These are phyloP conservation scores for Lasioglossum marginatum DNA, from an alignment of 2,888 invertebrate genomes.

Conservation along the genomic window DNA sequence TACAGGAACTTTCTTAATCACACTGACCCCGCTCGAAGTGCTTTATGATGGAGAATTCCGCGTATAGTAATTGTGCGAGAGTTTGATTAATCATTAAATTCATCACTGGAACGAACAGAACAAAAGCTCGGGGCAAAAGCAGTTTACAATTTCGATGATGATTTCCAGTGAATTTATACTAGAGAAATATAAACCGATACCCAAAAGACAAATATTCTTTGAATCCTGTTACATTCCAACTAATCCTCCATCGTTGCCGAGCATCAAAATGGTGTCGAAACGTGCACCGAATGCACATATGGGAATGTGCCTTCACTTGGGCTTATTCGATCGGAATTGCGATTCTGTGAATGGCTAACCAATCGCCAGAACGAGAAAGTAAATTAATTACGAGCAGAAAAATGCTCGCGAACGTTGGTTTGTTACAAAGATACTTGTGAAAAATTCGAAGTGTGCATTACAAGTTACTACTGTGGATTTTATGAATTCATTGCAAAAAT, in stretches of 20 bases:
- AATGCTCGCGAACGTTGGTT: neutral
- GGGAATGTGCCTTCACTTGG: neutral
- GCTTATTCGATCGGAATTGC: neutral
- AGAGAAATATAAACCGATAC: neutral
- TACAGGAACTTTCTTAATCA: neutral
- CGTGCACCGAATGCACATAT: conserved; percentile 8
- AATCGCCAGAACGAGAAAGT: neutral
- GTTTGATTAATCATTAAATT: neutral
- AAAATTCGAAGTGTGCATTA: neutral
- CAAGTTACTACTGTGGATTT: neutral
- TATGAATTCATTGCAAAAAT: neutral
- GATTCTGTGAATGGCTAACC: neutral
- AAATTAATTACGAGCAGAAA: neutral
- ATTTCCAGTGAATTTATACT: neutral
- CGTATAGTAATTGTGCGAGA: neutral
- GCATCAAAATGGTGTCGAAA: conserved; percentile 19
- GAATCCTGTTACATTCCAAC: neutral
- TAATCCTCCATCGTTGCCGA: conserved; percentile 6
- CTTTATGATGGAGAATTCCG: neutral
- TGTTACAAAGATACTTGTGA: neutral
- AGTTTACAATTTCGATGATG: neutral
- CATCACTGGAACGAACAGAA: neutral
- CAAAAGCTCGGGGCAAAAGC: neutral
- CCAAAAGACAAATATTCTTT: neutral
- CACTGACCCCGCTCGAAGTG: too few species aligned